Evolutionary conservation across 2,888 invertebrate genomes (phyloP), one percentile per base, ranked within the genome.

Genomic region (Hypselothyrea guttata): DNA sequence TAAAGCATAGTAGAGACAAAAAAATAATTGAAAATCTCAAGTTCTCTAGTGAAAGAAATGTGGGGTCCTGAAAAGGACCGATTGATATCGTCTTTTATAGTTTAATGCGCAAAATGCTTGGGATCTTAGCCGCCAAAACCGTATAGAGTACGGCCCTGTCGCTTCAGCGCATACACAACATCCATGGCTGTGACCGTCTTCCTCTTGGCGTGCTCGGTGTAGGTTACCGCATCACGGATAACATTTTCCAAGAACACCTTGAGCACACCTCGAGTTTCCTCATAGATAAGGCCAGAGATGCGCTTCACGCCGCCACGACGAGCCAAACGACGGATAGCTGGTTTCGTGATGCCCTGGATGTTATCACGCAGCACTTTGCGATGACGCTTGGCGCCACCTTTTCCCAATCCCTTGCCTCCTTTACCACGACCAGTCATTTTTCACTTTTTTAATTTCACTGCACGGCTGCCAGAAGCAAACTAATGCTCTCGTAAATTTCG

Each of bases 331-430:
- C 94, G 91, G 64, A 95, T 95, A 0, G 95, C 95, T 0, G 95
- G 95, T 70, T 94, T 95, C 0, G 95, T 95, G 62, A 95, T 95
- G 22, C 95, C 95, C 81, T 94, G 94, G 88, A 95, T 95, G 87
- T 95, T 95, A 88, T 95, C 95, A 63, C 94, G 92, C 7, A 94
- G 55, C 1, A 96, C 95, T 89, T 95, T 96, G 59, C 96, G 91
- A 90, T 96, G 95, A 71, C 95, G 94, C 89, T 95, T 95, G 27
- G 95, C 95, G 60, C 95, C 95, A 72, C 94, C 94, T 90, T 95
- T 95, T 51, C 95, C 95, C 49, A 95, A 90, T 60, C 95, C 94
- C 90, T 95, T 94, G 52, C 94, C 94, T 86, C 94, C 94, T 92
- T 95, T 94, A 58, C 95, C 95, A 60, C 95, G 94, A 64, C 95